Evolutionary conservation across 2,888 invertebrate genomes (phyloP), one percentile per base, ranked within the genome.

Genomic region (Himalopsyche anomala): DNA sequence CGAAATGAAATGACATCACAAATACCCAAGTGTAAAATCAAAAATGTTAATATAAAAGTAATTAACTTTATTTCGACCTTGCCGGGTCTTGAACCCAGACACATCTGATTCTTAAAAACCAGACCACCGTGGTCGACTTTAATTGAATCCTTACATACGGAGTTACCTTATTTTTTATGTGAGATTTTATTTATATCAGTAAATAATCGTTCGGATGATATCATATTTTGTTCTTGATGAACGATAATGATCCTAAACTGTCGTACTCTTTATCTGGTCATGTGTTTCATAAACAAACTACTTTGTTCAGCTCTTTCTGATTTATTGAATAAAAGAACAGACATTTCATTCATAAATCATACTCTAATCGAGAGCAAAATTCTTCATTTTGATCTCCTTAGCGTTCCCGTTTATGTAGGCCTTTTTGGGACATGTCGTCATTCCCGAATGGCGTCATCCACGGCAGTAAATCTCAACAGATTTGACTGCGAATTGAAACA

Each of bases 401-500:
- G 62, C 62, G 28, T 19, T 62, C 62, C 62, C 11, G 62, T 28
- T 28, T 19, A 28, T 19, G 62, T 62, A 19, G 2, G 28, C 62
- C 19, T 19, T 62, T 62, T 62, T 62, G 15, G 62, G 62, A 62
- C 19, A 28, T 62, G 62, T 62, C 62, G 62, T 62, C 62, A 62
- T 62, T 62, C 62, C 62, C n/a, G 28, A 62, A 62, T 62, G 62
- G 62, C 28, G 62, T 62, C 62, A 62, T 62, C 5, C 51, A 15
- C 15, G 51, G 51, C 51, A 51, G 51, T 51, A 51, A 51, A 51
- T 51, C 62, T 62, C 62, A 19, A 62, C 62, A 62, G 62, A 28
- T 62, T 62, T 62, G n/a, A 62, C 62, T 62, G 62, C 28, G 62
- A 62, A 62, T 62, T n/a, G 62, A 62, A 62, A 11, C 62, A 62